Percentiles rank a stretch among this genome's conserved stretches.
These are phyloP conservation scores for Anomalospiza imberbis DNA, from an alignment of 2,797 vertebrate species.

Conservation along the genomic window DNA sequence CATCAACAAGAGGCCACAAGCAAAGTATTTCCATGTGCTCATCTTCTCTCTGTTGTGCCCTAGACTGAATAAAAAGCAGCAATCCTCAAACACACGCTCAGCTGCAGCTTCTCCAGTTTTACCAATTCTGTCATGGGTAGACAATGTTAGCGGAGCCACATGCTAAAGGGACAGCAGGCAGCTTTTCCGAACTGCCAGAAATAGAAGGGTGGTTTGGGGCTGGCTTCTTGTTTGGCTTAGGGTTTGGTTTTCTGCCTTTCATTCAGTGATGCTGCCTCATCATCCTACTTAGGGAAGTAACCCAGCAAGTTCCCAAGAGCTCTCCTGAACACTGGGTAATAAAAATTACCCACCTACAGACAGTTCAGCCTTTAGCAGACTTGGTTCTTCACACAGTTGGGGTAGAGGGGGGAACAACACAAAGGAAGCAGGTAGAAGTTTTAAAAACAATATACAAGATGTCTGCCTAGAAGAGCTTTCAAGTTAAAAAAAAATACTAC, in stretches of 20 bases:
- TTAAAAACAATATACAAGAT: not conserved
- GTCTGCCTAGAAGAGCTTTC: not conserved
- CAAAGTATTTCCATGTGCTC: not conserved
- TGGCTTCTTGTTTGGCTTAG: not conserved
- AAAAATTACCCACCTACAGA: not conserved
- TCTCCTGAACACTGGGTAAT: not conserved
- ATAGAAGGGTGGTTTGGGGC: not conserved
- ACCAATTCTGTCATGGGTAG: not conserved
- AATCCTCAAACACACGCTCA: not conserved
- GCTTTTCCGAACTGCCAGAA: not conserved
- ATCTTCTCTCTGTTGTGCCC: not conserved
- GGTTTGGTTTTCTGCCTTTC: not conserved
- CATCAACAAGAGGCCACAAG: not conserved
- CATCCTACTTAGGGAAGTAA: slow-evolving; percentile 21
- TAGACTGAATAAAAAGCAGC: not conserved
- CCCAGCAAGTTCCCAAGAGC: slow-evolving; percentile 13
- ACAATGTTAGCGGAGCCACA: not conserved
- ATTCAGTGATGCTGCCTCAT: not conserved
- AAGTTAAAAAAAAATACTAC: not conserved
- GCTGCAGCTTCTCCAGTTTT: not conserved
- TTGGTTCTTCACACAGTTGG: not conserved
- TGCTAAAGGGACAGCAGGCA: not conserved
- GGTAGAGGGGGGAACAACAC: not conserved
- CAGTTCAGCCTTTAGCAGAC: slow-evolving; percentile 4
- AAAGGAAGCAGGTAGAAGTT: not conserved